Evolutionary conservation across 2,797 vertebrate genomes (phyloP), one percentile per base, ranked within the genome.

Genomic region (Microhierax caerulescens): DNA sequence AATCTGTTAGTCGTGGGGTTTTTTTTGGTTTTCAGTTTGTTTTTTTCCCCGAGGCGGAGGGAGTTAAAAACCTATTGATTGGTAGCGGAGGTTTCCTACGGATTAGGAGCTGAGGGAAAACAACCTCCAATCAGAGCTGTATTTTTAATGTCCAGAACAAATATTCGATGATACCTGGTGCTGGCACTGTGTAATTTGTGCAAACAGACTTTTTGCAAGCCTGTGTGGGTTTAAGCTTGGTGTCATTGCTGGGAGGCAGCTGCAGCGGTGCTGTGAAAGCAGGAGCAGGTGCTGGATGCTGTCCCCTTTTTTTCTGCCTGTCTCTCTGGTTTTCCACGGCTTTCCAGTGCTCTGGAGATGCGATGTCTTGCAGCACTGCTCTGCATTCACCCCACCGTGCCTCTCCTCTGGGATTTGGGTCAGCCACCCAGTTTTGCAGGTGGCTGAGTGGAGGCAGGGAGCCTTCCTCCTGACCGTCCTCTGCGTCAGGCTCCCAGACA

Each of bases 381-480:
- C 32, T 47, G 32, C 5, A 0, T 23, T 59, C 22, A 3, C 48
- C 14, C 39, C 25, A 7, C 0, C 3, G 43, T 18, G 34, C 24
- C 13, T 43, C 9, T 56, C 53, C 32, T 20, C 48, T 28, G 32
- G n/a, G 51, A 12, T 59, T 30, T 25, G 63, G 18, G 20, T 28
- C 1, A 0, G 7, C 39, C 0, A 0, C 24, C 43, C 28, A 1
- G 1, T 45, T 72, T 61, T 59, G 23, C 39, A 39, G 41, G 18
- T 36, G 28, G 39, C 21, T 10, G 17, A 50, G 63, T 1, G 2
- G 16, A 43, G 34, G 7, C 34, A 23, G 17, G 25, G 61, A 82
- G 59, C 47, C 41, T 48, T 17, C 21, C 51, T 83, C 10, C 0
- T 3, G 0, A 22, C 67, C n/a, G 8, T 36, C 23, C 64, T 27